Percentiles rank a stretch among this genome's conserved stretches.
These are phyloP conservation scores for Lutjanus erythropterus DNA, from an alignment of 2,113 vertebrate genomes.

Conservation along the genomic window DNA sequence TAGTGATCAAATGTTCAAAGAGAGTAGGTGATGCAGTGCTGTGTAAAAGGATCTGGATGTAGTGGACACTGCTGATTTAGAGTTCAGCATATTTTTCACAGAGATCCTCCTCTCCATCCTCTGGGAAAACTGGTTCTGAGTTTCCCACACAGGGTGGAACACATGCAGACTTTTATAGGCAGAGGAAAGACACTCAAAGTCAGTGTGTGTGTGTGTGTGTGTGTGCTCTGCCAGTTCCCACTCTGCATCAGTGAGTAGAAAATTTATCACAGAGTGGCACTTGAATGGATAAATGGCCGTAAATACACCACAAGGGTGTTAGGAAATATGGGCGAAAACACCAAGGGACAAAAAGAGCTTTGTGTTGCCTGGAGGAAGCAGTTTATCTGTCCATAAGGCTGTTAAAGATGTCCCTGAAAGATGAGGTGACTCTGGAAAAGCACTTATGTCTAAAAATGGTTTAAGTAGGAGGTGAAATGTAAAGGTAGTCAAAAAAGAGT, in stretches of 20 bases:
- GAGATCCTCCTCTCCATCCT: background rate
- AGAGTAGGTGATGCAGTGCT: background rate
- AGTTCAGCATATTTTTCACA: background rate
- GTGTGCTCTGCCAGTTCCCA: slow-evolving; percentile 11
- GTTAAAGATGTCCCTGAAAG: slow-evolving; percentile 15
- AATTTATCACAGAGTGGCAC: slow-evolving; percentile 23
- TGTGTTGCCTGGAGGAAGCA: slow-evolving; percentile 21
- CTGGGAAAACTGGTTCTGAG: background rate
- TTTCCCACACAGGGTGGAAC: slow-evolving; percentile 1
- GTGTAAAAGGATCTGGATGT: background rate
- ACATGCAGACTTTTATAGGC: slow-evolving; percentile 7
- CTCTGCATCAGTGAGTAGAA: slow-evolving; percentile 29
- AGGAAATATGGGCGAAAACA: slow-evolving; percentile 15
- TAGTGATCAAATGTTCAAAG: background rate
- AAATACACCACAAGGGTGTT: slow-evolving; percentile 32
- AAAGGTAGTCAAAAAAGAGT: background rate
- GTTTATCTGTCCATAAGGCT: slow-evolving; percentile 12
- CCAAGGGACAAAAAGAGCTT: slow-evolving; percentile 17
- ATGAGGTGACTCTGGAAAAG: slow-evolving; percentile 3
- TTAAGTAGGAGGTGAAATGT: slow-evolving; percentile 19
- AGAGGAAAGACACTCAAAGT: slow-evolving; percentile 21
- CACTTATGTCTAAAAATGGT: background rate
- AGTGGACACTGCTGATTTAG: background rate
- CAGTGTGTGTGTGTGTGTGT: slow-evolving; percentile 2
- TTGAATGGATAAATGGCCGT: slow-evolving; percentile 25